A percentile compares a stretch with the other conserved stretches of the same genome.
Conservation (phyloP, 2,888 invertebrate species). For the Dolomedes plantarius region DNA sequence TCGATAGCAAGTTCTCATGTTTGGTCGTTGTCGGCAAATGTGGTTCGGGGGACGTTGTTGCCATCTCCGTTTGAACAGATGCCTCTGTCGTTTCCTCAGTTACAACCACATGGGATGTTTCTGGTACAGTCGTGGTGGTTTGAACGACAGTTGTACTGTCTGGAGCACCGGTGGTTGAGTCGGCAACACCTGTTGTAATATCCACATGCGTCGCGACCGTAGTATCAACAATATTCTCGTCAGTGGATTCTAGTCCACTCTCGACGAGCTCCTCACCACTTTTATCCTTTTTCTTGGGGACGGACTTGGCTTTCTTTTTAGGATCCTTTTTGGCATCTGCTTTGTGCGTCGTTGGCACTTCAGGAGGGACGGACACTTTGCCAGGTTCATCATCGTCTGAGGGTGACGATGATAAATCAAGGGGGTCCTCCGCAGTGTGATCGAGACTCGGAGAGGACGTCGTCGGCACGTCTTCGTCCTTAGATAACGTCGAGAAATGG, state of each 20-base stretch:
- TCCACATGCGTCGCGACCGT: background rate
- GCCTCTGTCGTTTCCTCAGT: background rate
- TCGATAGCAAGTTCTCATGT: background rate
- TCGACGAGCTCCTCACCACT: too few relatives aligned
- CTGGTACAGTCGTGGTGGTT: background rate
- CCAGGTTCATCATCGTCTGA: background rate
- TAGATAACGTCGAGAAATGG: background rate
- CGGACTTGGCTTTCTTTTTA: constrained; percentile 33
- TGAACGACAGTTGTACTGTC: background rate
- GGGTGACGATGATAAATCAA: background rate
- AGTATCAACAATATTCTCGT: background rate
- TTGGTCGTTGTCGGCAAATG: background rate
- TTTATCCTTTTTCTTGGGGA: constrained; percentile 46
- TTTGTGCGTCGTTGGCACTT: constrained; percentile 19
- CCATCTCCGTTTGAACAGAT: background rate
- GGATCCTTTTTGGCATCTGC: constrained; percentile 41
- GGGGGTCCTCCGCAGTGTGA: too few relatives aligned
- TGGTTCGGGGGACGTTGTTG: constrained; percentile 1
- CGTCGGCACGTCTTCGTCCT: background rate
- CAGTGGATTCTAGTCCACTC: too few relatives aligned
- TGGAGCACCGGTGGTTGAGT: background rate
- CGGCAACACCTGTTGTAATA: background rate
- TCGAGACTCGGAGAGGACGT: background rate
- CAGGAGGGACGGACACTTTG: background rate
- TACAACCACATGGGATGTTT: background rate